Conservation (phyloP, 2,113 vertebrate species). For the Pipra filicauda region DNA sequence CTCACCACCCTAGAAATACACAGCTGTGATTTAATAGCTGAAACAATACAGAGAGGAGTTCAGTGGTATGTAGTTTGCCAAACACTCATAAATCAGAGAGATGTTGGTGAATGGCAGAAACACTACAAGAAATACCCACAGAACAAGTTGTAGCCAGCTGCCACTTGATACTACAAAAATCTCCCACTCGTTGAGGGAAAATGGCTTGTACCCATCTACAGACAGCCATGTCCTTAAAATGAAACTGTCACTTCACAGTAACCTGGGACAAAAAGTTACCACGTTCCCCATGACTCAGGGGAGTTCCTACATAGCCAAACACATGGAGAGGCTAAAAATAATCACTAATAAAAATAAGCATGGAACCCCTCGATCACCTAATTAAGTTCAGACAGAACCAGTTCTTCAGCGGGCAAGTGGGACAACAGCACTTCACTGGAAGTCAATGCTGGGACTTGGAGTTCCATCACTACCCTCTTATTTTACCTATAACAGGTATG, state of each 20-base stretch:
- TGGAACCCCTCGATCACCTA: accelerated
- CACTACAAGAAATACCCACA: background rate
- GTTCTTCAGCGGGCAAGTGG: background rate
- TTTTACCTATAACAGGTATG: background rate
- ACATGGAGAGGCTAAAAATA: background rate
- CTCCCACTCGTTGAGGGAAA: background rate
- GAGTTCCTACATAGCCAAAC: background rate
- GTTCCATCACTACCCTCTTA: background rate
- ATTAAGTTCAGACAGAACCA: no score
- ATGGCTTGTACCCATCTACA: background rate
- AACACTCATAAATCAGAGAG: background rate
- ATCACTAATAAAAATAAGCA: background rate
- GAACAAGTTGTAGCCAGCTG: background rate
- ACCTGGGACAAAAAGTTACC: background rate
- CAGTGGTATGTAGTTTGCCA: background rate
- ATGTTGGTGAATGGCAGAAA: background rate
- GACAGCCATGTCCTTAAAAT: accelerated
- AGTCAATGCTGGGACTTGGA: accelerated
- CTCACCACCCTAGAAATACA: background rate
- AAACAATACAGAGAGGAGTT: background rate
- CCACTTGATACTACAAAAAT: background rate
- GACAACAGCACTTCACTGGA: accelerated
- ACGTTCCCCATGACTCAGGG: background rate
- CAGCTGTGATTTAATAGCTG: background rate
- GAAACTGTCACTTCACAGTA: background rate